These are phyloP conservation scores for Micoletzkya japonica DNA, from an alignment of 2,888 invertebrate genomes.

Conservation along the genomic window DNA sequence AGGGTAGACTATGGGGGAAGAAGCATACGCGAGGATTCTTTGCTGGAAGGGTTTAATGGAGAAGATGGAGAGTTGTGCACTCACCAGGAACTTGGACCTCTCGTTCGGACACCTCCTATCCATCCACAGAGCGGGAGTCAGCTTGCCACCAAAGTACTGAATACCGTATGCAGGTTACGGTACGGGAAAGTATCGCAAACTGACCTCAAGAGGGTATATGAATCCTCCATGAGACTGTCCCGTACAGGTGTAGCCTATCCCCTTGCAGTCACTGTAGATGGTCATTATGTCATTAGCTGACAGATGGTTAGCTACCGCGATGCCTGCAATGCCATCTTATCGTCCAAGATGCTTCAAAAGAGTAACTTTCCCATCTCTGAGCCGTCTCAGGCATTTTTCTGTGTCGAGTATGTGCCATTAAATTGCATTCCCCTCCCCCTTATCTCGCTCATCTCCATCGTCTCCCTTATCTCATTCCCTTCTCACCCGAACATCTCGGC, in stretches of 20 bases:
- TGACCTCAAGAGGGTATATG: slow-evolving; percentile 22
- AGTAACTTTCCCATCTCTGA: too few species aligned
- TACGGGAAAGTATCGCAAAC: background rate
- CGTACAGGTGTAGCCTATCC: slow-evolving; percentile 20
- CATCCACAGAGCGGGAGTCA: slow-evolving; percentile 40
- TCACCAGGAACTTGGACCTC: slow-evolving; percentile 10
- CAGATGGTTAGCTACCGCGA: slow-evolving; percentile 23
- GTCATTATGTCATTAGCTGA: slow-evolving; percentile 26
- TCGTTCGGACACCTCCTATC: slow-evolving; percentile 31
- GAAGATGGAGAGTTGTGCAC: background rate
- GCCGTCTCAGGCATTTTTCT: too few species aligned
- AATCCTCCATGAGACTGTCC: slow-evolving; percentile 26
- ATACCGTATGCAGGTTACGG: too few species aligned
- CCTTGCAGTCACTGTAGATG: slow-evolving; percentile 20
- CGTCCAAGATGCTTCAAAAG: background rate
- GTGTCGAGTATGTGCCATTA: too few species aligned
- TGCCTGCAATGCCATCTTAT: background rate
- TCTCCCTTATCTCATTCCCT: background rate
- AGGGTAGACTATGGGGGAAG: background rate
- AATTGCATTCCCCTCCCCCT: background rate
- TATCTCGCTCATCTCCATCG: background rate
- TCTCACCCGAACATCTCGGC: slow-evolving; percentile 15
- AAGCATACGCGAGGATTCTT: slow-evolving; percentile 28
- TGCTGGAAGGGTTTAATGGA: slow-evolving; percentile 20
- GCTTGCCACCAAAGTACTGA: slow-evolving; percentile 26